phyloP scores from a whole-genome alignment of 2,113 vertebrate genomes.

The Tragelaphus buxtoni region DNA sequence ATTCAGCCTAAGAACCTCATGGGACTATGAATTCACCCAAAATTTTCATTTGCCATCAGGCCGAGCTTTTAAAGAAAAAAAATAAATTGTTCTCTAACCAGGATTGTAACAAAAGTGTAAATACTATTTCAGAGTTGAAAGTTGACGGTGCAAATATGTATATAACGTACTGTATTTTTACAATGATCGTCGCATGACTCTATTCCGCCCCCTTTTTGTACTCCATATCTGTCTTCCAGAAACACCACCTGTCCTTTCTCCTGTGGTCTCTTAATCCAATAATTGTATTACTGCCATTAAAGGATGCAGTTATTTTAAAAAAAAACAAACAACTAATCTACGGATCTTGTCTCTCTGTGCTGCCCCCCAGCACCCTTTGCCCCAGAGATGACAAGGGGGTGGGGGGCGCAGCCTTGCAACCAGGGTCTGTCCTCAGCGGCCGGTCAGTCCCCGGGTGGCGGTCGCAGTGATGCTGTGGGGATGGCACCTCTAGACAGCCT shows the following conservation, averaged over 20 bases:
- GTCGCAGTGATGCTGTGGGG: accelerated
- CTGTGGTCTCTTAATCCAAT: slow-evolving; percentile 71
- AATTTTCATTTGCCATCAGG: slow-evolving; percentile 60
- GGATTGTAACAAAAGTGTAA: slow-evolving; percentile 79
- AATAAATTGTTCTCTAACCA: slow-evolving; percentile 62
- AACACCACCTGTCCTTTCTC: slow-evolving; percentile 63
- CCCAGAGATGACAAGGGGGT: background rate
- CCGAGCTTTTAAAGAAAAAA: slow-evolving; percentile 73
- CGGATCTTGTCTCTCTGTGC: background rate
- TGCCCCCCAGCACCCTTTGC: background rate
- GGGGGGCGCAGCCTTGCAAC: background rate
- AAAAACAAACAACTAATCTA: background rate
- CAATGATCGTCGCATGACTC: slow-evolving; percentile 77
- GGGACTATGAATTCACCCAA: slow-evolving; percentile 45
- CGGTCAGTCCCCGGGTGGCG: accelerated
- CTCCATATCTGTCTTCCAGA: slow-evolving; percentile 74
- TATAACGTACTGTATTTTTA: slow-evolving; percentile 80
- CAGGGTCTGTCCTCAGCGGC: background rate
- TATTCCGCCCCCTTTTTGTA: slow-evolving; percentile 63
- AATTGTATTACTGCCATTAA: slow-evolving; percentile 81
- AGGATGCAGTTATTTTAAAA: slow-evolving; percentile 80
- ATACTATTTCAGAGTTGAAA: slow-evolving; percentile 73
- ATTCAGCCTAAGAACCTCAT: slow-evolving; percentile 51
- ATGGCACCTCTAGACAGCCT: background rate
- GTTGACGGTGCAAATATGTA: slow-evolving; percentile 77